Evolutionary conservation across 2,797 vertebrate genomes (phyloP).

Genomic region (Premnoplex brunnescens): DNA sequence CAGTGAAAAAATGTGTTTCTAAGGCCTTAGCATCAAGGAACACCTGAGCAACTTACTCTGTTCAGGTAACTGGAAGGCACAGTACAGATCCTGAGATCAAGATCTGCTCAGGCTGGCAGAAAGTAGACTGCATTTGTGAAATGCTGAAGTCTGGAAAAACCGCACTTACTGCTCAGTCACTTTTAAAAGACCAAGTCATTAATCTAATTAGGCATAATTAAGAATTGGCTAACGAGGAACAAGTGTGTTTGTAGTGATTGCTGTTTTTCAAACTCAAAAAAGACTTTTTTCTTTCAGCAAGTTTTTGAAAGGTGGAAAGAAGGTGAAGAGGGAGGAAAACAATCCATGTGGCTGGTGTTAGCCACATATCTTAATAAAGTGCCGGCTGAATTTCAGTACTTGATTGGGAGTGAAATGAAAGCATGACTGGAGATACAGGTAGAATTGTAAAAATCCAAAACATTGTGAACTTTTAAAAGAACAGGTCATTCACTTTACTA

Average conservation of each 20-base stretch:
- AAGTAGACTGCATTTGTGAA: background rate
- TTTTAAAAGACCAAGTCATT: background rate
- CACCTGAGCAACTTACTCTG: background rate
- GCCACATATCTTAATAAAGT: background rate
- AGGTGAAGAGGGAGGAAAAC: background rate
- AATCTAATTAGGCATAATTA: constrained; percentile 46
- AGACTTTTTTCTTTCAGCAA: background rate
- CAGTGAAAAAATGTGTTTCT: background rate
- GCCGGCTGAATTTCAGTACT: background rate
- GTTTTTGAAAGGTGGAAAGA: background rate
- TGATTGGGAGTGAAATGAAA: background rate
- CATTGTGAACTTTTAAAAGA: background rate
- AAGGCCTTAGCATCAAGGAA: background rate
- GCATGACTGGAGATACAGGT: background rate
- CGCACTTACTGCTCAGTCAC: background rate
- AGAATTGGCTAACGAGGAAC: background rate
- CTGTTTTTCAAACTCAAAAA: background rate
- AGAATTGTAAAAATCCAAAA: background rate
- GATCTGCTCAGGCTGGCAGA: background rate
- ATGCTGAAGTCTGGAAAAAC: background rate
- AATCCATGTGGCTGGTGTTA: background rate
- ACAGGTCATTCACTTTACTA: background rate
- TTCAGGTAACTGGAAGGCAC: background rate
- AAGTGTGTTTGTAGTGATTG: background rate
- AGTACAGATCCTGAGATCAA: background rate